Evolutionary conservation across 2,113 vertebrate genomes (phyloP).

Genomic region (Tichodroma muraria): DNA sequence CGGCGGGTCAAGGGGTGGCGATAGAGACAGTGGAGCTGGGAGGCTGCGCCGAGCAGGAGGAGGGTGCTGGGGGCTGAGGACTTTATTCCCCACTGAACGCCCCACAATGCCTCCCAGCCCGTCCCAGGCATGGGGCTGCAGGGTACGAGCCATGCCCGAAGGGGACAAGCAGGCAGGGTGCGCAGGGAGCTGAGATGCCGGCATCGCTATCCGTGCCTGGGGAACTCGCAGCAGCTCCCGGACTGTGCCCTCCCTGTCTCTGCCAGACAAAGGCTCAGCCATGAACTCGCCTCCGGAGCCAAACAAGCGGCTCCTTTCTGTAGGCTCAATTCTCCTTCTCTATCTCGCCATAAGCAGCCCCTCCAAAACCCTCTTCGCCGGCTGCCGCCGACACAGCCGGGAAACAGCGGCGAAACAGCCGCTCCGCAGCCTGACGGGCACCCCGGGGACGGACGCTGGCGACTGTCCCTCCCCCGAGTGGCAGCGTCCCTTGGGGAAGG

Average conservation of each 20-base stretch:
- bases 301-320: neutral
- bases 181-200: neutral
- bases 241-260: neutral
- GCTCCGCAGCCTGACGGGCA: neutral
- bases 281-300: neutral
- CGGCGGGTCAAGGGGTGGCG: neutral
- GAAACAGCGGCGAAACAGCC: neutral
- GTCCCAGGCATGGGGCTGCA: fast-evolving
- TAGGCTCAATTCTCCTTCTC: neutral
- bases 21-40: neutral
- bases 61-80: neutral
- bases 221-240: neutral
- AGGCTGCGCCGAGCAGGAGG: neutral
- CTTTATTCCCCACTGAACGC: neutral
- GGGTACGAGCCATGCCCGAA: neutral
- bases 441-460: neutral
- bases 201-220: fast-evolving
- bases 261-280: neutral
- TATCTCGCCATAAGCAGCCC: neutral
- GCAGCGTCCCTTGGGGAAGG: neutral
- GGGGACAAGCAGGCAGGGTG: neutral
- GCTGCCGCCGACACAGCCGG: neutral
- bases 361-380: neutral
- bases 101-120: neutral
- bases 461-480: neutral